Evolutionary conservation across 1,140 invertebrate genomes (phyloP), one percentile per base, ranked within the genome.

Genomic region (Callitettix versicolor): DNA sequence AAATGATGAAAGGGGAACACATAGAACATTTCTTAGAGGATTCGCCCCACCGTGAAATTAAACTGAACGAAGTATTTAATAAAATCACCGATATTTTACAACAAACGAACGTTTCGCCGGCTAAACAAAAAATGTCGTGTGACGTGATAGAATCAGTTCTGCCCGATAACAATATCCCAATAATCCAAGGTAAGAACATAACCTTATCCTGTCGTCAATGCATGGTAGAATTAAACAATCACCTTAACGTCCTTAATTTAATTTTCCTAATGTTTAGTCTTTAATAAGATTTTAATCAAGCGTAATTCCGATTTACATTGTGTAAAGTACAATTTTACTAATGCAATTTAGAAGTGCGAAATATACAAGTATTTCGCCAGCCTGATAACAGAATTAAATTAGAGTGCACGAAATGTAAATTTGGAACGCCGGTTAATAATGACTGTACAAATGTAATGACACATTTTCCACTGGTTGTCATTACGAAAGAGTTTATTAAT

Each of bases 1-100:
- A 20, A 24, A 61, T 56, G 55, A 62, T 62, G 58, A 57, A 55
- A 52, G 56, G 56, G 14, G 56, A 58, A 40, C 58, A 60, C 15
- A 55, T 62, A 18, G 60, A 62, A 53, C 60, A 60, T 53, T 62
- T 60, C 40, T 34, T 59, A 53, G 60, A 62, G 41, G 60, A 62
- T 33, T 51, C 55, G 17, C 48, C 58, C 14, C 58, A 60, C 41
- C 47, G 58, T 17, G 62, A 63, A 34, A 50, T 59, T 26, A 63
- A 56, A 55, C 43, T 63, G 41, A 57, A 62, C 46, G 60, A 57
- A 48, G 62, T 63, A 14, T 62, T 63, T 34, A 63, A 62, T 46
- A 63, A 63, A 56, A 57, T 63, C 20, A 56, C 62, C 0, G 58
- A 63, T 36, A 60, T 63, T 46, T 60, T 54, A 26, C 60, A 62